Evolutionary conservation across 2,888 invertebrate species (phyloP), one percentile per base, ranked within the genome.

Genomic region (Polylopha cassiicola): DNA sequence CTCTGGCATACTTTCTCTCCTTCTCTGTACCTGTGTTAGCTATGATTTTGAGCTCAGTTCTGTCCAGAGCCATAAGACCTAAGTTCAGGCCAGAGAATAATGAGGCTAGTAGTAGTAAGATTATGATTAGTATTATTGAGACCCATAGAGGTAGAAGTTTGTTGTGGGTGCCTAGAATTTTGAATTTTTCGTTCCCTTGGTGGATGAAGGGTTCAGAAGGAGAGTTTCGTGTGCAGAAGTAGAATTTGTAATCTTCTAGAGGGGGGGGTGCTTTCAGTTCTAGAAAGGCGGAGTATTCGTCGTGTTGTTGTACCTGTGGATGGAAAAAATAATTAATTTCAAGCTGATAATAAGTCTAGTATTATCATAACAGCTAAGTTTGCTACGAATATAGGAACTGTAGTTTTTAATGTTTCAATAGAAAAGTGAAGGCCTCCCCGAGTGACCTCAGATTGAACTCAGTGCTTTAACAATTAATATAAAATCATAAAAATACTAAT

Each of bases 1-100:
- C 90, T 58, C 89, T 89, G 0, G 99, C 99, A 71, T 97, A 97
- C 53, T 88, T 87, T 46, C 90, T 88, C 66, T 95, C 95, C 47
- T 90, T 84, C 17, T 93, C 92, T 0, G 95, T 94, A 0, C 98
- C 98, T 14, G 97, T 97, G 66, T 96, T 97, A 47, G 94, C 92
- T 37, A 99, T 91, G 57, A 99, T 97, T 86, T 95, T 95, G 65
- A 99, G 72, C 68, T 99, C 99, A 0, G 98, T 99, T 57, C 94
- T 90, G 65, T 98, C 98, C 58, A 99, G 77, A 0, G 99, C 92
- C 98, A 99, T 98, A 7, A 99, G 87, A 26, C 99, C 95, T 31
- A 99, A 88, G 74, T 99, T 99, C 4, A 99, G 87, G 1, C 99
- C 99, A 43, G 98, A 98, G 82, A 99, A 99, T 0, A 99, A 86